Conservation (phyloP, 1,140 invertebrate genomes). For the Macrobrachium nipponense region DNA sequence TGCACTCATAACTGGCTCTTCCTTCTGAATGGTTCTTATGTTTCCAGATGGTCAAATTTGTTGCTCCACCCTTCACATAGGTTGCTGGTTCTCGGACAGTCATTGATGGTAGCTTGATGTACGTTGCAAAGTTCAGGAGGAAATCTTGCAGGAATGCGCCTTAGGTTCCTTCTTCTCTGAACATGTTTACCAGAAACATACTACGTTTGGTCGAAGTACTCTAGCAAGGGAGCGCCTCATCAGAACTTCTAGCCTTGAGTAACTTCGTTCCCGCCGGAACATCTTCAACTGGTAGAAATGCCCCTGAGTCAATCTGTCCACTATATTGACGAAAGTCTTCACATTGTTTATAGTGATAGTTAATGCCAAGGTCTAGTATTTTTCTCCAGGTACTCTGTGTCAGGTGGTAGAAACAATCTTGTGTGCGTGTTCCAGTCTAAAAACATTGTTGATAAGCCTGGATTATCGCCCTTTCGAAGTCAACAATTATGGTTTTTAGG, state of each 20-base stretch:
- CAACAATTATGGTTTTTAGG: no score
- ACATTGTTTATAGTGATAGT: background rate
- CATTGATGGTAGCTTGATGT: slow-evolving; percentile 36
- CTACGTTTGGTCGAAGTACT: slow-evolving; percentile 26
- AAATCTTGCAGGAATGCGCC: slow-evolving; percentile 21
- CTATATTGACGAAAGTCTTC: slow-evolving; percentile 15
- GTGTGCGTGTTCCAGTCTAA: no score
- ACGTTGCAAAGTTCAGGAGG: slow-evolving; percentile 23
- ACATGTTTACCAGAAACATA: slow-evolving; percentile 34
- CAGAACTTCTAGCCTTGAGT: slow-evolving; percentile 9
- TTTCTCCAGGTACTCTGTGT: slow-evolving; percentile 16
- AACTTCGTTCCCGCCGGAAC: background rate
- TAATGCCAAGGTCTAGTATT: slow-evolving; percentile 3
- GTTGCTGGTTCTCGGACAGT: slow-evolving; percentile 4
- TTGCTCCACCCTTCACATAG: background rate
- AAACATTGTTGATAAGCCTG: no score
- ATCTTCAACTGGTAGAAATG: slow-evolving; percentile 40
- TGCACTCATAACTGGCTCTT: slow-evolving; percentile 18
- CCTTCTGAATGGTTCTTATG: background rate
- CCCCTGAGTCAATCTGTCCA: slow-evolving; percentile 11
- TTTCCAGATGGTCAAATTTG: slow-evolving; percentile 2
- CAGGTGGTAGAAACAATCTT: slow-evolving; percentile 26
- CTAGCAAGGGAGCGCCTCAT: slow-evolving; percentile 22
- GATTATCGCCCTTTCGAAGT: no score
- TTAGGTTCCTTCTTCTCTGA: slow-evolving; percentile 21